Percentiles rank a stretch among this genome's conserved stretches.
These are phyloP conservation scores for Reinhardtius hippoglossoides DNA, from an alignment of 2,113 vertebrate genomes.

Conservation along the genomic window DNA sequence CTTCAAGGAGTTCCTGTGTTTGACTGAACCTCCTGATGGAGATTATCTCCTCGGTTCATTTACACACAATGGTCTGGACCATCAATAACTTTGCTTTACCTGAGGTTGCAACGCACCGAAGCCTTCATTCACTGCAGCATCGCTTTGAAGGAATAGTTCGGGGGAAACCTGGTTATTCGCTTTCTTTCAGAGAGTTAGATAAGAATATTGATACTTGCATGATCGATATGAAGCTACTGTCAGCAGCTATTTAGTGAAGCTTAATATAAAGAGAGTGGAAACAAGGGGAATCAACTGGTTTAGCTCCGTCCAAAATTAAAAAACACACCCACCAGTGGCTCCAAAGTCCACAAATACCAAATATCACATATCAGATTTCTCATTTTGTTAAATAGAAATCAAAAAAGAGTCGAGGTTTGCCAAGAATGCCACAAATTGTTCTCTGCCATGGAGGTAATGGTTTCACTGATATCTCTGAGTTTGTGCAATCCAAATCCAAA, in stretches of 20 bases:
- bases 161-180: background rate
- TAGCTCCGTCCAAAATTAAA: too few relatives aligned
- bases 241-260: background rate
- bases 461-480: too few relatives aligned
- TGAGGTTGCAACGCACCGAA: conserved; percentile 32
- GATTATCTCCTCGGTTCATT: conserved; percentile 76
- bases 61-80: conserved; percentile 76
- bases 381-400: too few relatives aligned
- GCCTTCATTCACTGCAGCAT: conserved; percentile 12
- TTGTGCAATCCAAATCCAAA: too few relatives aligned
- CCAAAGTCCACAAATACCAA: too few relatives aligned
- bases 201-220: background rate
- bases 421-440: too few relatives aligned
- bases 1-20: conserved; percentile 73
- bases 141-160: background rate
- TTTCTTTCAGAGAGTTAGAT: background rate
- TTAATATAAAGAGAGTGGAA: too few relatives aligned
- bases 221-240: background rate
- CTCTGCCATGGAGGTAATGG: too few relatives aligned
- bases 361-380: too few relatives aligned
- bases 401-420: too few relatives aligned
- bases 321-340: too few relatives aligned
- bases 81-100: conserved; percentile 58
- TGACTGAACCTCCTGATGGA: conserved; percentile 68
- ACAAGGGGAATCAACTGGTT: too few relatives aligned